Base-by-base conservation (phyloP, 2,113 vertebrate species). In the Oreotrochilus melanogaster region DNA sequence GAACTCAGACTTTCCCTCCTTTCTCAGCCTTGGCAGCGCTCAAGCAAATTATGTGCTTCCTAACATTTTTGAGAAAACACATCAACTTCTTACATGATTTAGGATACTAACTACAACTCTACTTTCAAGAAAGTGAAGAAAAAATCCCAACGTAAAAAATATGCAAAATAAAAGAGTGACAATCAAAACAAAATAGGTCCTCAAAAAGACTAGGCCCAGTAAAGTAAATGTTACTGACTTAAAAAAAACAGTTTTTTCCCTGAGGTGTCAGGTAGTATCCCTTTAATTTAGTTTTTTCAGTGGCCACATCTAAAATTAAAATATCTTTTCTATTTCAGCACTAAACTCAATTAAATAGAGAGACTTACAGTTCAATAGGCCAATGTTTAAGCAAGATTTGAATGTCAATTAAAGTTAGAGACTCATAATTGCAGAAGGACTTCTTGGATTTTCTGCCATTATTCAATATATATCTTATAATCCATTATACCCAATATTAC, bases 381-480 rank as follows among this genome's bases (percentile, higher is more conserved):
- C 66, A 96, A 78, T 76, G 76, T 86, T 90, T 84, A 93, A 96
- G 94, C 65, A 93, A 60, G 70, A 71, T 69, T 72, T 96, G 82
- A 93, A 84, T 86, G 86, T 78, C 79, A 95, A 21, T 96, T 97
- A 86, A 88, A 94, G 73, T 86, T 71, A 35, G 13, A 56, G 53
- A 19, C 35, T 86, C 64, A 60, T 96, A 95, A 89, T 72, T 54
- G 31, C 14, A 9, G 9, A 74, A 15, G 78, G 51, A 76, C 19
- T 93, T 92, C 37, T 57, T 69, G 42, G 66, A 48, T 91, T 76
- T 86, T 54, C 75, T 90, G 73, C 50, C 35, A 18, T 83, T 95
- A 45, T 88, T 84, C 35, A 62, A 50, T 22, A 37, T 64, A 33
- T 33, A 21, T 54, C 14, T 89, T 86, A 74, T 50, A 48, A 71